phyloP scores from a whole-genome alignment of 2,888 invertebrate species.

The Pimpla rufipes region DNA sequence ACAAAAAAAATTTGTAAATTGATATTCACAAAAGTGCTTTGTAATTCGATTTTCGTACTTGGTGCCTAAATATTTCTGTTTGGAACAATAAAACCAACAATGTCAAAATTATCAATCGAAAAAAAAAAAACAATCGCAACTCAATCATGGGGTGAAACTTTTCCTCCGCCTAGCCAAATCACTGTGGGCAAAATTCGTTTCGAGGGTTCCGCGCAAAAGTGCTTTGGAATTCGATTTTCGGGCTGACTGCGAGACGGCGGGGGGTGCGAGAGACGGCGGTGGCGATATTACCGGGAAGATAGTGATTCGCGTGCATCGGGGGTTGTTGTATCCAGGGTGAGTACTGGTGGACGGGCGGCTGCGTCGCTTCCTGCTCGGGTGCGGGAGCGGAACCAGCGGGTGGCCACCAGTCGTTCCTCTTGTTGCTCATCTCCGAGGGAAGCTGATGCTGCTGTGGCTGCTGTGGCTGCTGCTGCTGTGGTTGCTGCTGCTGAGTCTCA shows the following conservation, averaged over 20 bases:
- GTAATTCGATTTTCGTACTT: too few relatives aligned
- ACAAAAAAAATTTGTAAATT: too few relatives aligned
- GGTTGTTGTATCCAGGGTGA: slow-evolving; percentile 68
- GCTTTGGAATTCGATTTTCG: slow-evolving; percentile 26
- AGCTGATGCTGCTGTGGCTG: not conserved
- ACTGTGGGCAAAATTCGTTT: not conserved
- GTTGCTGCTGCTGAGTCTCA: too few relatives aligned
- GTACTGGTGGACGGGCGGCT: slow-evolving; percentile 59
- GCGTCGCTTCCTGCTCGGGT: slow-evolving; percentile 63
- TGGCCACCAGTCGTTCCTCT: slow-evolving; percentile 72
- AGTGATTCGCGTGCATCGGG: slow-evolving; percentile 73
- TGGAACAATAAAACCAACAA: not conserved
- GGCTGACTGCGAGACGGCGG: not conserved
- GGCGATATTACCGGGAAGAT: slow-evolving; percentile 75
- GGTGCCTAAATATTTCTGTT: too few relatives aligned
- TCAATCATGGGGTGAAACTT: too few relatives aligned
- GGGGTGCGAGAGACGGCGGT: not conserved
- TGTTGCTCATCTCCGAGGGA: slow-evolving; percentile 26
- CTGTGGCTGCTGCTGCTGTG: slow-evolving; percentile 44
- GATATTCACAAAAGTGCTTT: too few relatives aligned
- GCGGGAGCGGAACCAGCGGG: slow-evolving; percentile 55
- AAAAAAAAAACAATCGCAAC: not conserved
- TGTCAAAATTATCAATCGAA: not conserved
- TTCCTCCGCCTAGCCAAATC: slow-evolving; percentile 13
- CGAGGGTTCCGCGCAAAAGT: slow-evolving; percentile 7